Conservation (phyloP, 2,888 invertebrate species). For the Rhagium mordax region DNA sequence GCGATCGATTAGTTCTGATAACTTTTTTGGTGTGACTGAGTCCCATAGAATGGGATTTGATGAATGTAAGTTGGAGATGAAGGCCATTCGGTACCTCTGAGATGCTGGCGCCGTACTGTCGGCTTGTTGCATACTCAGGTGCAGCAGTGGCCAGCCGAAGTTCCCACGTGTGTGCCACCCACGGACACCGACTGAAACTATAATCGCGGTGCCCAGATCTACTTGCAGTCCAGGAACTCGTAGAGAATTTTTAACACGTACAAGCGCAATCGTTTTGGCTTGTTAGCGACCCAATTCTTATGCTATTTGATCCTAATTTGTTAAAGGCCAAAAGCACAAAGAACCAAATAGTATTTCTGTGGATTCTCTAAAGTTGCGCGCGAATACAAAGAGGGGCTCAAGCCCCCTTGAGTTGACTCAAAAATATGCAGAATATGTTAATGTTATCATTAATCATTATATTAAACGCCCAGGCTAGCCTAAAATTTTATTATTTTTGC, state of each 20-base stretch:
- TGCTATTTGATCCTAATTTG: not conserved
- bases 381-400: too few relatives aligned
- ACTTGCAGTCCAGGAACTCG: not conserved
- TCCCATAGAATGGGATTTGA: conserved; percentile 17
- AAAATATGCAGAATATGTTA: too few relatives aligned
- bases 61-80: conserved; percentile 37
- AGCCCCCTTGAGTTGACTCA: too few relatives aligned
- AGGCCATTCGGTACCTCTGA: conserved; percentile 48
- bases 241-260: not conserved
- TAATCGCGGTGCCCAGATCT: conserved; percentile 2
- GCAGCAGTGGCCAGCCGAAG: conserved; percentile 73
- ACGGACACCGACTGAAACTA: conserved; percentile 54
- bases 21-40: conserved; percentile 24
- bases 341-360: too few relatives aligned
- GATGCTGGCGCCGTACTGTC: conserved; percentile 75
- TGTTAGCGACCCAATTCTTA: not conserved
- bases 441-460: too few relatives aligned
- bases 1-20: conserved; percentile 34
- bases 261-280: not conserved
- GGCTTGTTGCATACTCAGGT: conserved; percentile 79
- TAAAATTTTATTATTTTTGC: too few relatives aligned
- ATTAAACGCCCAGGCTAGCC: too few relatives aligned
- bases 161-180: conserved; percentile 68
- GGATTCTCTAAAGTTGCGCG: too few relatives aligned
- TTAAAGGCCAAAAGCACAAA: not conserved